Evolutionary conservation across 2,888 invertebrate genomes (phyloP), one percentile per base, ranked within the genome.

Genomic region (Hydroisotoma schaefferi): DNA sequence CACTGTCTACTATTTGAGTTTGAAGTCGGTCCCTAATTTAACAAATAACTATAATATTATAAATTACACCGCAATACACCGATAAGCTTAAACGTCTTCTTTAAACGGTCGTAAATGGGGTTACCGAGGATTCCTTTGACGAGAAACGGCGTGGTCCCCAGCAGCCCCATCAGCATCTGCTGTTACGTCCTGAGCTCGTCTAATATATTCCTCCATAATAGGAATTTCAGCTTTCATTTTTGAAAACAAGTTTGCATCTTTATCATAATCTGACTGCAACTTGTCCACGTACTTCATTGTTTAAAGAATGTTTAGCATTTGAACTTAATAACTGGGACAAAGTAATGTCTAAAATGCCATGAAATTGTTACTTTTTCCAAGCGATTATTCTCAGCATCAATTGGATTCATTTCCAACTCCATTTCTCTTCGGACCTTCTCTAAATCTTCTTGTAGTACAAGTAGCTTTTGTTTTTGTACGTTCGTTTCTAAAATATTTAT

Each of bases 101-200:
- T n/a, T n/a, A n/a, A n/a, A n/a, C n/a, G n/a, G n/a, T n/a, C n/a
- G n/a, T n/a, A n/a, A n/a, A n/a, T n/a, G n/a, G n/a, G 18, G 46
- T 25, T 57, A 26, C 51, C 47, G 2, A 4, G 26, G 33, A 56
- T 5, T 47, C 12, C 37, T 6, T 23, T 23, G 15, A 15, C 18
- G 47, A 65, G 65, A 6, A 67, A 65, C 12, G 40, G 57, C 10
- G n/a, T 22, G 55, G 37, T 60, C 25, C 44, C 59, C 40, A 44
- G 49, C 44, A 53, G 60, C 48, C 15, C 59, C 40, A 44, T 53
- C 44, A 53, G 60, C 48, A 15, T 74, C 64, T 79, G 78, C 73
- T 80, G 40, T 77, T 73, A 81, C 81, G 25, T 79, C 78, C 20
- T 76, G 73, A 6, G 80, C 77, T 56, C 78, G 74, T 57, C 78